phyloP scores from a whole-genome alignment of 2,888 invertebrate genomes.

The Eumerus sabulonum region DNA sequence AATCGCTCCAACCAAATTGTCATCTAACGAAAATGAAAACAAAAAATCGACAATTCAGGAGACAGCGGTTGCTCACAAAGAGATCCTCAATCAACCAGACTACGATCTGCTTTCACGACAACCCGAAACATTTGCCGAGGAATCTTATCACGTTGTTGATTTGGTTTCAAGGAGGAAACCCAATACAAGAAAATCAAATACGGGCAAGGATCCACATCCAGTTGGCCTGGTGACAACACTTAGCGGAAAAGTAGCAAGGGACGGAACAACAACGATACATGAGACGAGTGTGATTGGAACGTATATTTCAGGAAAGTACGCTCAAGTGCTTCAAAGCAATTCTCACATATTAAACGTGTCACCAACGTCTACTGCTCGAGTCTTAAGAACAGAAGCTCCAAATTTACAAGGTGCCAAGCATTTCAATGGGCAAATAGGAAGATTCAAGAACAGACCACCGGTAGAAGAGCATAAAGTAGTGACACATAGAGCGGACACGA shows the following conservation, averaged over 20 bases:
- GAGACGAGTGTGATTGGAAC: slow-evolving; percentile 95
- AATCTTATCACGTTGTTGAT: slow-evolving; percentile 91
- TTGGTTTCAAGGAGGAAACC: slow-evolving; percentile 75
- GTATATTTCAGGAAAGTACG: slow-evolving; percentile 92
- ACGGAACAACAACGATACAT: slow-evolving; percentile 90
- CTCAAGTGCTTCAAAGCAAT: slow-evolving; percentile 91
- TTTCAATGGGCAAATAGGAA: slow-evolving; percentile 74
- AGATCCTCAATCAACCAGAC: slow-evolving; percentile 89
- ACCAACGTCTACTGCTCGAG: slow-evolving; percentile 80
- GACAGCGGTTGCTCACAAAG: slow-evolving; percentile 79
- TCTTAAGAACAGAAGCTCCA: slow-evolving; percentile 83
- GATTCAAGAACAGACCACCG: slow-evolving; percentile 83
- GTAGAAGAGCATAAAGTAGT: slow-evolving; percentile 81
- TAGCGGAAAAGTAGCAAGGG: slow-evolving; percentile 90
- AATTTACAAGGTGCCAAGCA: slow-evolving; percentile 78
- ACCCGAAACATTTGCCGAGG: slow-evolving; percentile 90
- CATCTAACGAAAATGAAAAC: slow-evolving; percentile 35
- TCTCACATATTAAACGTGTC: slow-evolving; percentile 82
- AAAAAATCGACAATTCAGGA: slow-evolving; percentile 39
- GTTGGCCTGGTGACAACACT: slow-evolving; percentile 90
- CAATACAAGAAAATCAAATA: slow-evolving; percentile 74
- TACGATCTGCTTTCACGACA: slow-evolving; percentile 92
- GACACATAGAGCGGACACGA: slow-evolving; percentile 79
- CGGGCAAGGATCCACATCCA: slow-evolving; percentile 83
- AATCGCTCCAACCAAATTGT: slow-evolving; percentile 67